phyloP scores from a whole-genome alignment of 2,113 vertebrate genomes.

The Psittacus erithacus region DNA sequence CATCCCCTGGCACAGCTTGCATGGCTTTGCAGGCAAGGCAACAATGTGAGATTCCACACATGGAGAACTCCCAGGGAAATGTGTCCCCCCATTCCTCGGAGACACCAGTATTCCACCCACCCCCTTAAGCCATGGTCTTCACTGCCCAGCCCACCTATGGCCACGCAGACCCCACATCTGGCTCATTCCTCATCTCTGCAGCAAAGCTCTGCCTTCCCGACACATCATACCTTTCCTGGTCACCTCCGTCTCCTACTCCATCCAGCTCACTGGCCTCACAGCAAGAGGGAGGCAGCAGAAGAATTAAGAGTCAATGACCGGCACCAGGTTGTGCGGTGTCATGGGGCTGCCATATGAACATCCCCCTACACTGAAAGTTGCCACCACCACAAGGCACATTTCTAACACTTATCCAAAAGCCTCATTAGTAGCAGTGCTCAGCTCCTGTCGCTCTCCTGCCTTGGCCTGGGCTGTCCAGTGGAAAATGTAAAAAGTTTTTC shows the following conservation, averaged over 20 bases:
- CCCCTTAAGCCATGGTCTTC: not conserved
- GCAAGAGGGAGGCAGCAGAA: not conserved
- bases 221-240: not conserved
- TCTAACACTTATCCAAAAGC: not conserved
- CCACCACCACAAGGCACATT: not conserved
- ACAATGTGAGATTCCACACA: not conserved
- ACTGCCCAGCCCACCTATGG: not conserved
- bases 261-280: not conserved
- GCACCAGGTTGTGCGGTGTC: accelerated
- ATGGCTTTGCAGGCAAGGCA: not conserved
- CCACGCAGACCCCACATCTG: not conserved
- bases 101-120: not conserved
- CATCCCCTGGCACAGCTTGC: not conserved
- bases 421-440: not conserved
- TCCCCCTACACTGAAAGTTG: not conserved
- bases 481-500: not conserved
- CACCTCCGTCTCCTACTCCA: not conserved
- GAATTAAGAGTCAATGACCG: not conserved
- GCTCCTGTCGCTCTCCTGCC: not conserved
- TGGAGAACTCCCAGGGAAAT: not conserved
- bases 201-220: not conserved
- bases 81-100: not conserved
- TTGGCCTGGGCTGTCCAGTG: not conserved
- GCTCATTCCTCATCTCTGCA: not conserved
- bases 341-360: not conserved